Evolutionary conservation across 2,113 vertebrate genomes (phyloP).

Genomic region (Platichthys flesus): DNA sequence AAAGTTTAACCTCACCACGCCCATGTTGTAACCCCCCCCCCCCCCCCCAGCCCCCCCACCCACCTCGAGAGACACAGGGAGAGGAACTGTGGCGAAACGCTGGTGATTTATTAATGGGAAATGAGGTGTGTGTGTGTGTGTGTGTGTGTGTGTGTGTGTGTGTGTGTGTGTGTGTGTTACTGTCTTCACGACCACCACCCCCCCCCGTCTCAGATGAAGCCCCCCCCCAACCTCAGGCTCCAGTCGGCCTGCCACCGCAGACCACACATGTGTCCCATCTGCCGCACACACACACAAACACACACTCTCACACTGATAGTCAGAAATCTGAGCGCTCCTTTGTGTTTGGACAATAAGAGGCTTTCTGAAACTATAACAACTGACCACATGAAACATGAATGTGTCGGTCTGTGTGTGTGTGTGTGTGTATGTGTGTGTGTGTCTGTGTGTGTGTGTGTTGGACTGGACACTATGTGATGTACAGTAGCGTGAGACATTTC

Average conservation of each 20-base stretch:
- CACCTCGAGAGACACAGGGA: conserved; percentile 30
- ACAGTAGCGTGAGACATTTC: conserved; percentile 27
- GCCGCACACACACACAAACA: conserved; percentile 62
- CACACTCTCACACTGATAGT: conserved; percentile 39
- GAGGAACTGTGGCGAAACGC: conserved; percentile 45
- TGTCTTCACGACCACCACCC: conserved; percentile 14
- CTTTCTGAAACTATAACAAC: conserved; percentile 47
- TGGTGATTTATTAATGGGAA: conserved; percentile 73
- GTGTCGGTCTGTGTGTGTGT: conserved; percentile 22
- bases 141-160: background rate
- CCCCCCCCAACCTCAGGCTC: conserved; percentile 65
- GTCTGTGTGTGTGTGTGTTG: conserved; percentile 22
- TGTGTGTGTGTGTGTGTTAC: conserved; percentile 18
- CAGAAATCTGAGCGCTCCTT: conserved; percentile 39
- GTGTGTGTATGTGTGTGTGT: conserved; percentile 18
- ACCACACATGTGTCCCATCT: conserved; percentile 83
- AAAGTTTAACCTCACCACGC: conserved; percentile 36
- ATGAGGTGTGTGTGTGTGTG: conserved; percentile 52
- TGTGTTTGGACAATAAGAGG: conserved; percentile 58
- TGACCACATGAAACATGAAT: conserved; percentile 59
- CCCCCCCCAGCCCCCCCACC: background rate
- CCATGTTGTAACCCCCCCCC: conserved; percentile 28
- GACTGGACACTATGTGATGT: conserved; percentile 20
- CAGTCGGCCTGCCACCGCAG: conserved; percentile 78
- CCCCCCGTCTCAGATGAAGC: conserved; percentile 38